Evolutionary conservation across 1,140 invertebrate genomes (phyloP).

Genomic region (Probaryconus sp.): DNA sequence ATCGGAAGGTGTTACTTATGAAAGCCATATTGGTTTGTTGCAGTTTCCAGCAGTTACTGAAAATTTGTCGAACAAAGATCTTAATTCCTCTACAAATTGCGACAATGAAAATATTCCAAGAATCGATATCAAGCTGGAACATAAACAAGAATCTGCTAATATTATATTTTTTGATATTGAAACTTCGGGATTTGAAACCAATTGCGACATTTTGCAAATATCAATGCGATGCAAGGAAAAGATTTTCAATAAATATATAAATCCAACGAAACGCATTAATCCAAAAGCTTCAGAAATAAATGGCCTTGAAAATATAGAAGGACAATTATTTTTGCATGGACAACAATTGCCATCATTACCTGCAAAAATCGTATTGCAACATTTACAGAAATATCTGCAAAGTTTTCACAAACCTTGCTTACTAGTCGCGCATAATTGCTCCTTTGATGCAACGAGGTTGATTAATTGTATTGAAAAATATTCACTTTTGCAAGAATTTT

Average conservation of each 20-base stretch:
- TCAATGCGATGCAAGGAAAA: conserved; percentile 24
- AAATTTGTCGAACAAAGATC: no score
- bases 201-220: conserved; percentile 45
- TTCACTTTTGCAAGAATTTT: background rate
- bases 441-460: conserved; percentile 1
- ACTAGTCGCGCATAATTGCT: conserved; percentile 9
- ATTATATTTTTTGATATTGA: conserved; percentile 46
- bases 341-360: background rate
- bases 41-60: no score
- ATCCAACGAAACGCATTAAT: conserved; percentile 28
- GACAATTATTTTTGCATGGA: conserved; percentile 26
- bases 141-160: no score
- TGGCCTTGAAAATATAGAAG: conserved; percentile 22
- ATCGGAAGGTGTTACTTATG: no score
- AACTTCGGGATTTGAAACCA: conserved; percentile 37
- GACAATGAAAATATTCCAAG: no score
- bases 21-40: no score
- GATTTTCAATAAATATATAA: conserved; percentile 31
- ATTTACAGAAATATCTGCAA: background rate
- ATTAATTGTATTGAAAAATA: background rate
- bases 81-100: no score
- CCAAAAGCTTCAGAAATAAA: conserved; percentile 10
- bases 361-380: background rate
- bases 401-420: background rate
- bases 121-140: no score